A percentile compares a stretch with the other conserved stretches of the same genome.
Conservation (phyloP, 2,113 vertebrate genomes). For the Cololabis saira region DNA sequence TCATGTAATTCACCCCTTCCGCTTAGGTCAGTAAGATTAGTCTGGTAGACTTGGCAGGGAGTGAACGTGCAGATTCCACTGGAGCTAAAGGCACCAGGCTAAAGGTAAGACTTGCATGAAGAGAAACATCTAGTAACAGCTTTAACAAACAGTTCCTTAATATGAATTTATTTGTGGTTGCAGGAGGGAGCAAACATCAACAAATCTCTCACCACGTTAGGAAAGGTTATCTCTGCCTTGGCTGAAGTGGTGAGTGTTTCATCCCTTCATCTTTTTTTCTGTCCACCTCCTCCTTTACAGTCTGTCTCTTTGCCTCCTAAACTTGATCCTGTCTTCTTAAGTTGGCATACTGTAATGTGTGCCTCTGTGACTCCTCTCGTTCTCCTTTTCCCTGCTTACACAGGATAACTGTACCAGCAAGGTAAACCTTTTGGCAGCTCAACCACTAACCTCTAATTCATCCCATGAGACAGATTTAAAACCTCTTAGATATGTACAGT, state of each 20-base stretch:
- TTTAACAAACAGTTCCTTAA: background rate
- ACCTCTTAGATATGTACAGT: slow-evolving; percentile 13
- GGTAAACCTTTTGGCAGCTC: slow-evolving; percentile 83
- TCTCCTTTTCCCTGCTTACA: slow-evolving; percentile 83
- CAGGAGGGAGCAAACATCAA: slow-evolving; percentile 99
- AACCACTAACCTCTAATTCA: slow-evolving; percentile 42
- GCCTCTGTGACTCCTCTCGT: slow-evolving; percentile 70
- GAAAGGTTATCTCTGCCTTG: slow-evolving; percentile 98
- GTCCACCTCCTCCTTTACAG: background rate
- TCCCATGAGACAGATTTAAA: slow-evolving; percentile 32
- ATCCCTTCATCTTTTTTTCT: background rate
- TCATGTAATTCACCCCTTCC: slow-evolving; percentile 37
- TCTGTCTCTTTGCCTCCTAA: slow-evolving; percentile 18
- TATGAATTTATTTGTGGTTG: slow-evolving; percentile 34
- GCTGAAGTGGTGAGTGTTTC: slow-evolving; percentile 95
- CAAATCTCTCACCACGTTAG: slow-evolving; percentile 97
- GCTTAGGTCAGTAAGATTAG: slow-evolving; percentile 98
- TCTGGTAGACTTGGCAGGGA: slow-evolving; percentile 96
- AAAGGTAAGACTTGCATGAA: slow-evolving; percentile 83
- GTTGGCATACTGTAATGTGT: slow-evolving; percentile 68
- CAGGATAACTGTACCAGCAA: slow-evolving; percentile 99
- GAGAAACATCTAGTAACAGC: background rate
- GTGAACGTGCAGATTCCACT: slow-evolving; percentile 97
- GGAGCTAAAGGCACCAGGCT: slow-evolving; percentile 96
- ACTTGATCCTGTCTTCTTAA: slow-evolving; percentile 36